These are phyloP conservation scores for Dolichoris vasculosae DNA, from an alignment of 1,140 invertebrate genomes.

Conservation along the genomic window DNA sequence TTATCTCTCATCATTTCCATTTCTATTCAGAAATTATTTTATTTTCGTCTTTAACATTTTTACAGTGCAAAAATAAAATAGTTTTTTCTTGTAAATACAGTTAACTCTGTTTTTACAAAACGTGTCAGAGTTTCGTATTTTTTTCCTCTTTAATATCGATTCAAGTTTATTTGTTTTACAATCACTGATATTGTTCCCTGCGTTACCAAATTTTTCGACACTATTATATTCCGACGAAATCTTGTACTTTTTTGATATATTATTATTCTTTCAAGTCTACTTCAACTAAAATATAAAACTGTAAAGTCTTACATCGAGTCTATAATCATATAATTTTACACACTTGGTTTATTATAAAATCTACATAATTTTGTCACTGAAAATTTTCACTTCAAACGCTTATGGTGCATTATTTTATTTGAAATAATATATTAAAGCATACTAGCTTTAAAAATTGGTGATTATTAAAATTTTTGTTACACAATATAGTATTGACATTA, in stretches of 20 bases:
- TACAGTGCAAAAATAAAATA: slow-evolving; percentile 37
- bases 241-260: slow-evolving; percentile 13
- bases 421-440: too few species aligned
- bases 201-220: background rate
- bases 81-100: background rate
- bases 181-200: slow-evolving; percentile 33
- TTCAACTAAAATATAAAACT: background rate
- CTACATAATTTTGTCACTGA: too few species aligned
- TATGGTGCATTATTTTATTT: background rate
- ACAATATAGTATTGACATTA: background rate
- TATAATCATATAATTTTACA: background rate
- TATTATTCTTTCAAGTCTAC: background rate
- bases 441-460: too few species aligned
- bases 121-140: background rate
- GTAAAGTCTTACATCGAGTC: background rate
- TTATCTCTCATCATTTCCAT: slow-evolving; percentile 18
- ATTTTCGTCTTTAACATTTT: background rate
- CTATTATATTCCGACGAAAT: background rate
- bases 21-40: background rate
- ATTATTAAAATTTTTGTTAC: too few species aligned
- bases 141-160: background rate
- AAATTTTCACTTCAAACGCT: background rate
- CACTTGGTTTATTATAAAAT: too few species aligned
- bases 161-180: background rate
- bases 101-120: background rate